Evolutionary conservation across 2,797 vertebrate genomes (phyloP), one percentile per base, ranked within the genome.

Genomic region (Hybognathus amarus): DNA sequence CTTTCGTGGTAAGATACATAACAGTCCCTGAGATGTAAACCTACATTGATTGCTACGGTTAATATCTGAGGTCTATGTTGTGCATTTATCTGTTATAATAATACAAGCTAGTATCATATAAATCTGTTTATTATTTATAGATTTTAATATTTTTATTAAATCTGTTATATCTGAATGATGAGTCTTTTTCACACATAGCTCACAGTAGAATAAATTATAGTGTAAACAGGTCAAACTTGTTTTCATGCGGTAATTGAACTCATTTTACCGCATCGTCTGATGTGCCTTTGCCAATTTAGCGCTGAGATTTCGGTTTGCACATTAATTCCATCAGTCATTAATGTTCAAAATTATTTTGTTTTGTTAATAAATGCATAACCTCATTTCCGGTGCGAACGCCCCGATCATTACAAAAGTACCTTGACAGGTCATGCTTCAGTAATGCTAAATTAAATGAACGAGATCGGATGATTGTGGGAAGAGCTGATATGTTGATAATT

Each of bases 401-500:
- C 73, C 4, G 64, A 83, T 83, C 81, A 77, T 85, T 71, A 64
- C 76, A 82, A 81, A 78, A 73, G 42, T 82, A 64, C 24, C 67
- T 52, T 27, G 52, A 67, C 63, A 64, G 76, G 59, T 83, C 85
- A 79, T 63, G 80, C 76, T 42, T 86, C 47, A 86, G 66, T 61
- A 24, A 78, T 59, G 42, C 40, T 63, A 79, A 79, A 86, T 79
- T 79, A 79, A 82, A 75, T 73, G n/a, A 74, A 79, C 42, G 71
- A 63, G 77, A 83, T 79, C 36, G 45, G 61, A 59, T 50, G 61
- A 79, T 68, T 66, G 40, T 63, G 61, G 27, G 71, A 70, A 64
- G 71, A 80, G 85, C 47, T 69, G 61, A 81, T 80, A 79, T 27
- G 47, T 47, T 67, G 63, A 70, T 75, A 83, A 85, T 80, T 82